Conservation (phyloP, 2,888 invertebrate species). For the Limnephilus lunatus region DNA sequence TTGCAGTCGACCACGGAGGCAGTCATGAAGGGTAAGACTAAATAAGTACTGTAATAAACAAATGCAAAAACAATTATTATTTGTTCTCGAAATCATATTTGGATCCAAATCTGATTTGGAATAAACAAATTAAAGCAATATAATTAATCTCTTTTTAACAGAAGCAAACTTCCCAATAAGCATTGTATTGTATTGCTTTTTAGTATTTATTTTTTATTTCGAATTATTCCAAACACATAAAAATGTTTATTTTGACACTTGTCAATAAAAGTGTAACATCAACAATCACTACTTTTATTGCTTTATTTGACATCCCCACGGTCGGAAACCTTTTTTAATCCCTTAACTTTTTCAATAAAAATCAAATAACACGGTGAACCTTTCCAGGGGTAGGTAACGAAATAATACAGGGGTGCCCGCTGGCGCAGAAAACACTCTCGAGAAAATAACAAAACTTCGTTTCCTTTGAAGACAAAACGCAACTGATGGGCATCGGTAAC, state of each 20-base stretch:
- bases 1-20: too few species aligned
- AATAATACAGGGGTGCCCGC: conserved; percentile 45
- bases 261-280: not conserved
- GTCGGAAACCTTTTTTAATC: not conserved
- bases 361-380: conserved; percentile 29
- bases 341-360: conserved; percentile 12
- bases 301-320: conserved; percentile 1
- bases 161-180: too few species aligned
- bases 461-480: conserved; percentile 56
- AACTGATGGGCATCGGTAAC: conserved; percentile 51
- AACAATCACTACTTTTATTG: not conserved
- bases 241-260: not conserved
- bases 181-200: too few species aligned
- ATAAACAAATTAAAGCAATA: too few species aligned
- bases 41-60: too few species aligned
- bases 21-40: too few species aligned
- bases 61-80: too few species aligned
- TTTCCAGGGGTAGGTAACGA: conserved; percentile 32
- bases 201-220: too few species aligned
- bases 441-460: conserved; percentile 54
- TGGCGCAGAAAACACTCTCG: conserved; percentile 47
- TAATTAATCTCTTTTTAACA: too few species aligned
- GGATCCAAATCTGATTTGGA: too few species aligned
- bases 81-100: too few species aligned
- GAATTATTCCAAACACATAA: too few species aligned